Percentiles rank a stretch among this genome's conserved stretches.
phyloP scores from a whole-genome alignment of 2,888 invertebrate genomes.

The Coelopa pilipes region DNA sequence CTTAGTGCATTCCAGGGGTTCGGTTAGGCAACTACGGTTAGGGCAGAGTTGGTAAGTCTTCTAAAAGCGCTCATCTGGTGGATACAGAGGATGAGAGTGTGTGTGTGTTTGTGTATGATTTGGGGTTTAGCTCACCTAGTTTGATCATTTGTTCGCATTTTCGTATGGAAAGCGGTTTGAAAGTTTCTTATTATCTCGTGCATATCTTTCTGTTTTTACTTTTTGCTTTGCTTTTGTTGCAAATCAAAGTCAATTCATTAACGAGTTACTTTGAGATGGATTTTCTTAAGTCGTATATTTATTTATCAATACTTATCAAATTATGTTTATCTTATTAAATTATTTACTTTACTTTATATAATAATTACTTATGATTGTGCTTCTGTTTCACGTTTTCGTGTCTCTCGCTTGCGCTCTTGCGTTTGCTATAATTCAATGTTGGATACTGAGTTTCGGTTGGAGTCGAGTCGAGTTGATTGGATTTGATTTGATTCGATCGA shows the following conservation, averaged over 20 bases:
- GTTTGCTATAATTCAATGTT: no score
- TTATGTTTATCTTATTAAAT: constrained; percentile 2
- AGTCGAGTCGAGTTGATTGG: neutral
- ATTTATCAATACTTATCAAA: neutral
- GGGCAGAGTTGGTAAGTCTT: no score
- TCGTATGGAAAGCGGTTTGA: constrained; percentile 33
- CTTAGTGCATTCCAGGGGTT: no score
- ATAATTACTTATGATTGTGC: no score
- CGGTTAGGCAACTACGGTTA: no score
- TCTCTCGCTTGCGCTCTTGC: no score
- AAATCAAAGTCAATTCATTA: constrained; percentile 19
- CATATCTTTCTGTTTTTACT: constrained; percentile 37
- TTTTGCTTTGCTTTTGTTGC: no score
- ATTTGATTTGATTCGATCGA: neutral
- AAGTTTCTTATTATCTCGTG: constrained; percentile 37
- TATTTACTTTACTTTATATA: neutral
- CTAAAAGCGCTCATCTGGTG: no score
- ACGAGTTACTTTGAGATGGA: constrained; percentile 17
- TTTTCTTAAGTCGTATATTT: no score
- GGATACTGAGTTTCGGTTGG: neutral
- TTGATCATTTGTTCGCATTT: constrained; percentile 13
- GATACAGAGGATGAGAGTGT: no score
- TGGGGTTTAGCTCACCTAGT: constrained; percentile 68
- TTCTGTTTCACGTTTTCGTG: no score
- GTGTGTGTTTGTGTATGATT: constrained; percentile 51